phyloP scores from a whole-genome alignment of 2,113 vertebrate species.

The Oophaga pumilio region DNA sequence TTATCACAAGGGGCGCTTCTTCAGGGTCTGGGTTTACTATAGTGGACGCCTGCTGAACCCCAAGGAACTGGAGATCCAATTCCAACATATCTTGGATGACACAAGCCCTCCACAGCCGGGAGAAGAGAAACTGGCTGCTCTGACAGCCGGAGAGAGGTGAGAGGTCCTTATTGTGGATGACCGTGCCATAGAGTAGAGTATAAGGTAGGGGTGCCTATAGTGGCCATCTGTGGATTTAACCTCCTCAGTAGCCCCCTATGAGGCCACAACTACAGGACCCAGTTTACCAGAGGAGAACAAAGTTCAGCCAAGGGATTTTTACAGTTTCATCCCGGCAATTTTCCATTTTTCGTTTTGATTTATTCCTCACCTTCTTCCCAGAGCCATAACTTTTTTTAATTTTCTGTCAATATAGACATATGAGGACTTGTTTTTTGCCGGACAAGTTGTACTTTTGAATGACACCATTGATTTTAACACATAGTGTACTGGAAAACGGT shows the following conservation, averaged over 20 bases:
- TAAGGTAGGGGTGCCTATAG: neutral
- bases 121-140: conserved; percentile 80
- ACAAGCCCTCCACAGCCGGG: conserved; percentile 71
- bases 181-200: neutral
- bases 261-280: no score
- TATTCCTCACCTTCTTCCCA: no score
- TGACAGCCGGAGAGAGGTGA: conserved; percentile 86
- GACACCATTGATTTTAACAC: no score
- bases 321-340: no score
- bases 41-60: conserved; percentile 78
- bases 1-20: conserved; percentile 86
- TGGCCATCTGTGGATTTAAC: neutral
- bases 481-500: no score
- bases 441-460: no score
- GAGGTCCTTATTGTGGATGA: neutral
- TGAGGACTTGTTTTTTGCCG: no score
- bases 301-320: no score
- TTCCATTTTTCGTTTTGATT: no score
- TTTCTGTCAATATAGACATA: no score
- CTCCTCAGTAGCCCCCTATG: neutral
- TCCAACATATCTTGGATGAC: conserved; percentile 84
- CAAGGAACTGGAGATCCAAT: conserved; percentile 82
- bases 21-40: conserved; percentile 78
- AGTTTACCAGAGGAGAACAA: no score
- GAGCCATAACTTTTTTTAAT: no score